These are phyloP conservation scores for Atrichornis clamosus DNA, from an alignment of 2,113 vertebrate genomes.

Conservation along the genomic window DNA sequence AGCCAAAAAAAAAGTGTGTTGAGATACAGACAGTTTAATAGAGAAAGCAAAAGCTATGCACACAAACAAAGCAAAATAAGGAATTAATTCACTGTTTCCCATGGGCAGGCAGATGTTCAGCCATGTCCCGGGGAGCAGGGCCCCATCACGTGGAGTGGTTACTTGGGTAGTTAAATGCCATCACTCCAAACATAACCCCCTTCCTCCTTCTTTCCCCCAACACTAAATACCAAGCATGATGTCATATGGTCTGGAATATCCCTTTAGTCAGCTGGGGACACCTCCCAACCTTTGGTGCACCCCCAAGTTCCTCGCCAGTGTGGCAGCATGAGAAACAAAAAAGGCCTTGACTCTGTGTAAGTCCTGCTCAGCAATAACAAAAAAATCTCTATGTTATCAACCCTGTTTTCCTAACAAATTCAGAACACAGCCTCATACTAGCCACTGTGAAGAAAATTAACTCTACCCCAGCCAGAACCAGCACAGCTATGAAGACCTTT, in stretches of 20 bases:
- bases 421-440: neutral
- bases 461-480: neutral
- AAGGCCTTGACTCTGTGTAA: neutral
- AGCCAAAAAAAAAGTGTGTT: neutral
- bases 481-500: neutral
- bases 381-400: neutral
- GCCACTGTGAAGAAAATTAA: neutral
- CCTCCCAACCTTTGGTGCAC: neutral
- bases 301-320: fast-evolving
- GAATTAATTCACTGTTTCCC: neutral
- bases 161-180: fast-evolving
- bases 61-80: neutral
- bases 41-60: neutral
- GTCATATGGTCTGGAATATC: neutral
- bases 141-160: no score
- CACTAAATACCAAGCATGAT: neutral
- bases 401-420: neutral
- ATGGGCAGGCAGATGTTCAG: neutral
- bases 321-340: neutral
- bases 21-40: neutral
- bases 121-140: neutral
- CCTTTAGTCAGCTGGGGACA: neutral
- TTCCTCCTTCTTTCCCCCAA: neutral
- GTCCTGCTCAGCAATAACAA: neutral
- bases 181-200: neutral